These are phyloP conservation scores for Odontophorus gujanensis DNA, from an alignment of 2,113 vertebrate genomes.

Conservation along the genomic window DNA sequence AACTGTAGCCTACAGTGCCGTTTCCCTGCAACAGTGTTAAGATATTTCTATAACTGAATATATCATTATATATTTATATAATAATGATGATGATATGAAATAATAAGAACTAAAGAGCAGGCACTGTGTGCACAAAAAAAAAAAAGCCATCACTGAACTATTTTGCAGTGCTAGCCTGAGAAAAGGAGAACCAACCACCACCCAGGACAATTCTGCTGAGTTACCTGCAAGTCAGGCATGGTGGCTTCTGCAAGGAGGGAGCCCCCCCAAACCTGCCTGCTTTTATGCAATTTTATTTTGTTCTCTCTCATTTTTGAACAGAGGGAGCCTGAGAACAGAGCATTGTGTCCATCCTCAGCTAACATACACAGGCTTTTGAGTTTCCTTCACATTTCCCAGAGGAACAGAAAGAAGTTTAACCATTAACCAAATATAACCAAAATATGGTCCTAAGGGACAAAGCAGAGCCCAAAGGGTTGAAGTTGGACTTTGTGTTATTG, in stretches of 20 bases:
- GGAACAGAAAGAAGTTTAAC: not conserved
- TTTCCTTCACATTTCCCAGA: not conserved
- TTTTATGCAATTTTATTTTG: not conserved
- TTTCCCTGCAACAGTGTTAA: not conserved
- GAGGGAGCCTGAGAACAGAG: not conserved
- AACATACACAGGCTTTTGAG: not conserved
- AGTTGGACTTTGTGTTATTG: not conserved
- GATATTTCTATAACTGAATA: not conserved
- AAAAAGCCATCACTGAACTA: not conserved
- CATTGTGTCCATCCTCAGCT: not conserved
- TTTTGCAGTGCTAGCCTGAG: not conserved
- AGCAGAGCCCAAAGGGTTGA: constrained; percentile 1
- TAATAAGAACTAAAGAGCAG: not conserved
- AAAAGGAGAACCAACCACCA: rapidly evolving
- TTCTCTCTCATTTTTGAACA: not conserved
- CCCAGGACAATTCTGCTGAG: not conserved
- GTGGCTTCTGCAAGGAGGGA: not conserved
- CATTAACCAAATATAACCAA: not conserved
- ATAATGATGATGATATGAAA: no score
- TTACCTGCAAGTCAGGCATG: not conserved
- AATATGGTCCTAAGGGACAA: not conserved
- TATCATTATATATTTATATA: no score
- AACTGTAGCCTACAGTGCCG: rapidly evolving
- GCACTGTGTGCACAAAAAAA: not conserved
- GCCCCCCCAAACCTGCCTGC: not conserved